Percentiles rank a stretch among this genome's conserved stretches.
These are phyloP conservation scores for Drosophila acutilabella DNA, from an alignment of 2,888 invertebrate species.

Conservation along the genomic window DNA sequence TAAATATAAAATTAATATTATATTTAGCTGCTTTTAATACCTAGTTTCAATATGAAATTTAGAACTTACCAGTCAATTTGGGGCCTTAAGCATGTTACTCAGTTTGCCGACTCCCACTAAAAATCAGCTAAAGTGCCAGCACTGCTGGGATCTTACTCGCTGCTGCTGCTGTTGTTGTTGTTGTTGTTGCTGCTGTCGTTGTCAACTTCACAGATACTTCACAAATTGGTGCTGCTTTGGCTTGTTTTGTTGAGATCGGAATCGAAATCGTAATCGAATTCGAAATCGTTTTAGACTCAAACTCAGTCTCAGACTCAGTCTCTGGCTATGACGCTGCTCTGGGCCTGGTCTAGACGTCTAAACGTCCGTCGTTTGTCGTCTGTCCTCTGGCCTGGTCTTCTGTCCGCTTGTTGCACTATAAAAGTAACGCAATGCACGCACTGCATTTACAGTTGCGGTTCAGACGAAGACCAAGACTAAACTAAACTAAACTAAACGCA, in stretches of 20 bases:
- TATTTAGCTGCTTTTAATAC: too few relatives aligned
- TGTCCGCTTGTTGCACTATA: conserved; percentile 58
- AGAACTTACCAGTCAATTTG: too few relatives aligned
- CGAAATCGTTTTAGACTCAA: conserved; percentile 22
- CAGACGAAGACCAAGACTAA: conserved; percentile 49
- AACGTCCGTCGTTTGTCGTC: conserved; percentile 19
- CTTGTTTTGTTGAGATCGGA: conserved; percentile 71
- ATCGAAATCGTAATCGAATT: conserved; percentile 35
- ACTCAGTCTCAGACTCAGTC: too few relatives aligned
- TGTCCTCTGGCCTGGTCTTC: conserved; percentile 22
- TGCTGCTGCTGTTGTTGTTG: conserved; percentile 3
- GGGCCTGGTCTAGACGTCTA: conserved; percentile 32
- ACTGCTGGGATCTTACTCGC: neutral
- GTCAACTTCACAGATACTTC: conserved; percentile 75
- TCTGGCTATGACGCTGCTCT: conserved; percentile 10
- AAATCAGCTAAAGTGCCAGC: too few relatives aligned
- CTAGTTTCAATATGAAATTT: too few relatives aligned
- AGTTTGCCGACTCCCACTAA: too few relatives aligned
- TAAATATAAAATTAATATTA: too few relatives aligned
- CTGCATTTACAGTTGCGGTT: conserved; percentile 75
- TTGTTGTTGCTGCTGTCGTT: conserved; percentile 34
- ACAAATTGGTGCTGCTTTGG: conserved; percentile 76
- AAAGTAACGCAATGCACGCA: conserved; percentile 73
- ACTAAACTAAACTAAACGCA: conserved; percentile 23
- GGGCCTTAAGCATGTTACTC: too few relatives aligned